These are phyloP conservation scores for Lanistes nyassanus DNA, from an alignment of 1,140 invertebrate species.

Conservation along the genomic window DNA sequence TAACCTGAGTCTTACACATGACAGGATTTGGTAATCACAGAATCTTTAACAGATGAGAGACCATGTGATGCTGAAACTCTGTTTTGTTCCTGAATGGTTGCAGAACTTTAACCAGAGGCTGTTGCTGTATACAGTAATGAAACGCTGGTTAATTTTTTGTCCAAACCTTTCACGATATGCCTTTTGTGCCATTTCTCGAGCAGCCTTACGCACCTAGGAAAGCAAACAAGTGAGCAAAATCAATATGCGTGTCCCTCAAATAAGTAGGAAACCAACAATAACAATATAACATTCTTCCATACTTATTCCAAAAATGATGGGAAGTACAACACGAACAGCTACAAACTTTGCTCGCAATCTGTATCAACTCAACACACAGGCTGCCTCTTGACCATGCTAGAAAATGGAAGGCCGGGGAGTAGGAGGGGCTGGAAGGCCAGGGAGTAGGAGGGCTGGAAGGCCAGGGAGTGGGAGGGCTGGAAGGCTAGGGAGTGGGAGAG, in stretches of 20 bases:
- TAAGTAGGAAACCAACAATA: background rate
- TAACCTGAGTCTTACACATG: too few relatives aligned
- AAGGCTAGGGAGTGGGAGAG: background rate
- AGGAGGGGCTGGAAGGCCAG: background rate
- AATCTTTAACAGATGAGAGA: too few relatives aligned
- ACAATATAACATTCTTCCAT: background rate
- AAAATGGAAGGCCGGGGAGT: too few relatives aligned
- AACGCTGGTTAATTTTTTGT: too few relatives aligned
- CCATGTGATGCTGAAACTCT: too few relatives aligned
- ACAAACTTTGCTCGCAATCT: too few relatives aligned
- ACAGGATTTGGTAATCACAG: too few relatives aligned
- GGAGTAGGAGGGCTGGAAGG: background rate
- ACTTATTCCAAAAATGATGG: background rate
- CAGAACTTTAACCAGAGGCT: too few relatives aligned
- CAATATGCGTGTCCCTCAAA: background rate
- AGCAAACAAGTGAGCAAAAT: conserved; percentile 12
- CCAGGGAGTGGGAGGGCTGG: background rate
- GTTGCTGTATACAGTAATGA: too few relatives aligned
- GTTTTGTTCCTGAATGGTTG: too few relatives aligned
- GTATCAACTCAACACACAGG: too few relatives aligned
- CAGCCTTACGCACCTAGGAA: conserved; percentile 81
- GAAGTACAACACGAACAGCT: background rate
- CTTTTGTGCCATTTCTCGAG: conserved; percentile 90
- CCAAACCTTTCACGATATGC: conserved; percentile 82
- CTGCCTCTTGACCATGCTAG: too few relatives aligned